Evolutionary conservation across 2,113 vertebrate genomes (phyloP).

Genomic region (Macrotus californicus): DNA sequence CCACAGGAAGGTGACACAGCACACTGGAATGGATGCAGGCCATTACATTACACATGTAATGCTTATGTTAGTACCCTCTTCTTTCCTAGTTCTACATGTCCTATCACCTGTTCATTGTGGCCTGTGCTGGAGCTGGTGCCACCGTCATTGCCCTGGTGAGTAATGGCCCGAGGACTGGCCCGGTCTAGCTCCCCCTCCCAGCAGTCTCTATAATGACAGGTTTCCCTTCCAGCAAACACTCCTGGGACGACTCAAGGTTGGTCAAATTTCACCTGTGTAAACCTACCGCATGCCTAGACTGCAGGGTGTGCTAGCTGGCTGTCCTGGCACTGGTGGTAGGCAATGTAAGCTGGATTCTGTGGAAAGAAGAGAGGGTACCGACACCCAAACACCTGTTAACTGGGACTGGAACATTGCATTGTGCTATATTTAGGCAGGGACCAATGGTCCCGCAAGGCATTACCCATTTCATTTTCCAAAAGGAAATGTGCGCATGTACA

Average conservation of each 20-base stretch:
- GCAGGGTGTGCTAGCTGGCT: not conserved
- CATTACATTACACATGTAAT: not conserved
- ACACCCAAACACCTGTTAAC: not conserved
- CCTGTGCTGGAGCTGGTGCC: conserved; percentile 96
- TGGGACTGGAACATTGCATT: not conserved
- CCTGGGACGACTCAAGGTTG: not conserved
- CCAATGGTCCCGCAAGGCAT: not conserved
- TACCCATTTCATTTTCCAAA: not conserved
- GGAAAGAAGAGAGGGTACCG: not conserved
- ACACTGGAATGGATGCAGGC: not conserved
- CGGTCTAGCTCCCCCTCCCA: not conserved
- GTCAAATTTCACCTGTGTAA: not conserved
- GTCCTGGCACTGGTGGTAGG: not conserved
- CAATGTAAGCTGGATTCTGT: not conserved
- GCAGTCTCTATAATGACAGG: not conserved
- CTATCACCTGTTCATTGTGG: conserved; percentile 98
- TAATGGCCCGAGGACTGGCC: conserved; percentile 43
- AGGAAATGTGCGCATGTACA: not conserved
- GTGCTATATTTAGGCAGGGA: not conserved
- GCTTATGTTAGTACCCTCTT: conserved; percentile 34
- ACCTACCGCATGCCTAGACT: not conserved
- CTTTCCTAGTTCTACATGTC: conserved; percentile 95
- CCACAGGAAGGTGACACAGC: not conserved
- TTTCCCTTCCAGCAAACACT: conserved; percentile 50
- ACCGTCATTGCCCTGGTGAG: conserved; percentile 98